Percentiles rank a stretch among this genome's conserved stretches.
These are phyloP conservation scores for Melanotaenia pygmaea DNA, from an alignment of 2,797 vertebrate genomes.

Conservation along the genomic window DNA sequence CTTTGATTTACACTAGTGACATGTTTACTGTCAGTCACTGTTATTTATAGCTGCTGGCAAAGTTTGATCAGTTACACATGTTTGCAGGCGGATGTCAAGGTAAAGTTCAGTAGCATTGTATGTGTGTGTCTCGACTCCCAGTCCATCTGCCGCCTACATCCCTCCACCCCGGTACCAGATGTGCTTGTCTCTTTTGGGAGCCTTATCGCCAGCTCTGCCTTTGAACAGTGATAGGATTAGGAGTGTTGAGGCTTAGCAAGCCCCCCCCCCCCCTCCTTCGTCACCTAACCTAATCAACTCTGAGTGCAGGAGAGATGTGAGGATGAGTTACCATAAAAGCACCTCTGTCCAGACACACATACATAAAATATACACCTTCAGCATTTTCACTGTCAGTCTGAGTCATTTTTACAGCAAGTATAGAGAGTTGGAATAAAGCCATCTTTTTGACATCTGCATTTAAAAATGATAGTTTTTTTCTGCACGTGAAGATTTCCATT, in stretches of 20 bases:
- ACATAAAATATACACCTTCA: not conserved
- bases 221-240: conserved; percentile 79
- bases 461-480: no score
- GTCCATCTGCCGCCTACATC: conserved; percentile 53
- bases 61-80: conserved; percentile 31
- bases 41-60: conserved; percentile 40
- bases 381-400: not conserved
- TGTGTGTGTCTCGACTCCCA: conserved; percentile 23
- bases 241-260: conserved; percentile 65
- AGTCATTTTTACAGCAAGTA: not conserved
- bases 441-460: no score
- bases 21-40: conserved; percentile 44
- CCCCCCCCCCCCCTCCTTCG: conserved; percentile 40
- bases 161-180: conserved; percentile 52
- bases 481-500: not conserved
- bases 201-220: conserved; percentile 67
- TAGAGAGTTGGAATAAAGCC: no score
- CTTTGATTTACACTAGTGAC: conserved; percentile 41
- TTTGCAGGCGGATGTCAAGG: conserved; percentile 36
- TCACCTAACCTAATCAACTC: conserved; percentile 70
- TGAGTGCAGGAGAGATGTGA: conserved; percentile 67
- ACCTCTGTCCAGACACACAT: conserved; percentile 32
- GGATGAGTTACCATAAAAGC: conserved; percentile 39
- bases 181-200: conserved; percentile 63
- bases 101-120: not conserved